A percentile compares a stretch with the other conserved stretches of the same genome.
Conservation (phyloP, 2,888 invertebrate genomes). For the Ichneumoninae sp. region DNA sequence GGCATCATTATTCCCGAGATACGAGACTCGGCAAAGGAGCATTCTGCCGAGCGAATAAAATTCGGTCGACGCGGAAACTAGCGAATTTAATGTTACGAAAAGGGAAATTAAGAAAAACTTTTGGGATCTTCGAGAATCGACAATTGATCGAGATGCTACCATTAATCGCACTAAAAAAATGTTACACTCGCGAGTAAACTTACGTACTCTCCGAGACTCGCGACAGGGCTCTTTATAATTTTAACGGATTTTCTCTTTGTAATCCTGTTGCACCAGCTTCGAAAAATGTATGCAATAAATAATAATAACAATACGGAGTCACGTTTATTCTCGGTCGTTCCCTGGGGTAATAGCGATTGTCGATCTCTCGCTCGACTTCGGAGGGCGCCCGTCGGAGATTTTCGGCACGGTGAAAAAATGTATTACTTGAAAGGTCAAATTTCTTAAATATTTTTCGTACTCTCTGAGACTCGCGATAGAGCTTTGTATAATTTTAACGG, state of each 20-base stretch:
- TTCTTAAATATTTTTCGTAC: not conserved
- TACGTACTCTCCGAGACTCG: not conserved
- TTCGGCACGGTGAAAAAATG: too few species aligned
- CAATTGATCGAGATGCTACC: not conserved
- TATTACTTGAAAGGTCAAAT: too few species aligned
- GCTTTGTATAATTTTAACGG: not conserved
- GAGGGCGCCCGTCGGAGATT: not conserved
- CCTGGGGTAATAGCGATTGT: too few species aligned
- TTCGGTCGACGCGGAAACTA: slow-evolving; percentile 3
- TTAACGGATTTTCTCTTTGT: not conserved
- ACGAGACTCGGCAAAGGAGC: slow-evolving; percentile 38
- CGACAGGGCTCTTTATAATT: not conserved
- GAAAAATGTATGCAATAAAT: not conserved
- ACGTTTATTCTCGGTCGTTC: not conserved
- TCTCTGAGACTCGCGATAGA: too few species aligned
- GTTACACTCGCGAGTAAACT: not conserved
- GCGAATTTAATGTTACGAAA: not conserved
- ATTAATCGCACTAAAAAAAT: not conserved
- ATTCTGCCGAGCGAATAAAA: not conserved
- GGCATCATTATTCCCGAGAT: slow-evolving; percentile 13
- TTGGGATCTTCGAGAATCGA: not conserved
- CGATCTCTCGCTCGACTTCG: too few species aligned
- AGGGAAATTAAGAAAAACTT: not conserved
- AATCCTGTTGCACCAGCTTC: not conserved
- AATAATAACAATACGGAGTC: slow-evolving; percentile 2